Conservation (phyloP, 1,140 invertebrate species). For the Drosophila orosa region DNA sequence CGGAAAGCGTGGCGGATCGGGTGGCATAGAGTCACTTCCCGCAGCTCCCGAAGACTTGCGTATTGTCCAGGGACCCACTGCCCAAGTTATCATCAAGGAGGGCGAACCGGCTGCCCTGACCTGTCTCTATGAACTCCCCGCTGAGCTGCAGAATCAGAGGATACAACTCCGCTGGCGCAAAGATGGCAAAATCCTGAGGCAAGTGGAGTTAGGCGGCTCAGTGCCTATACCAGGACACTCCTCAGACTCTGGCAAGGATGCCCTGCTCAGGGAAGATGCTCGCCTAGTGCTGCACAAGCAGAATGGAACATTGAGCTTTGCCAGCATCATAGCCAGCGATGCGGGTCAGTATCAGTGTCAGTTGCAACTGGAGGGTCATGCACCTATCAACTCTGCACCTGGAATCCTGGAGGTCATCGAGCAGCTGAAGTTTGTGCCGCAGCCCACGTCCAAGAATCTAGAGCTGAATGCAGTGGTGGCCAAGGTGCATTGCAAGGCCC, state of each 20-base stretch:
- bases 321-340: constrained; percentile 75
- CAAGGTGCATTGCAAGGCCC: constrained; percentile 95
- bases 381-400: constrained; percentile 51
- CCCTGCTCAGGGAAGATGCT: constrained; percentile 63
- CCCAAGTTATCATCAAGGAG: constrained; percentile 87
- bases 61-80: constrained; percentile 84
- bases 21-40: constrained; percentile 28
- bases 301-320: constrained; percentile 78
- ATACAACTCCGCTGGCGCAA: constrained; percentile 89
- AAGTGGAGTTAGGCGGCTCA: constrained; percentile 77
- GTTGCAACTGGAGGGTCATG: constrained; percentile 69
- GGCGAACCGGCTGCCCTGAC: constrained; percentile 87
- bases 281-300: constrained; percentile 68
- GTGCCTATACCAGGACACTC: constrained; percentile 44
- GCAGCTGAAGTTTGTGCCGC: constrained; percentile 93
- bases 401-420: constrained; percentile 86
- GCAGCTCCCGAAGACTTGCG: constrained; percentile 59
- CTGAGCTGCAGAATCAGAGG: constrained; percentile 74
- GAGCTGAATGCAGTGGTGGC: constrained; percentile 90
- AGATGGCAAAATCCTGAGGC: constrained; percentile 87
- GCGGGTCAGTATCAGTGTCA: constrained; percentile 79
- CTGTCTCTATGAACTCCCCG: constrained; percentile 87
- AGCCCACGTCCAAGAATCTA: constrained; percentile 91
- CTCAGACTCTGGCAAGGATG: constrained; percentile 62
- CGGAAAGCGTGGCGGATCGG: constrained; percentile 66